A percentile compares a stretch with the other conserved stretches of the same genome.
These are phyloP conservation scores for Myotis brandtii DNA, from an alignment of 2,113 vertebrate genomes.

Conservation along the genomic window DNA sequence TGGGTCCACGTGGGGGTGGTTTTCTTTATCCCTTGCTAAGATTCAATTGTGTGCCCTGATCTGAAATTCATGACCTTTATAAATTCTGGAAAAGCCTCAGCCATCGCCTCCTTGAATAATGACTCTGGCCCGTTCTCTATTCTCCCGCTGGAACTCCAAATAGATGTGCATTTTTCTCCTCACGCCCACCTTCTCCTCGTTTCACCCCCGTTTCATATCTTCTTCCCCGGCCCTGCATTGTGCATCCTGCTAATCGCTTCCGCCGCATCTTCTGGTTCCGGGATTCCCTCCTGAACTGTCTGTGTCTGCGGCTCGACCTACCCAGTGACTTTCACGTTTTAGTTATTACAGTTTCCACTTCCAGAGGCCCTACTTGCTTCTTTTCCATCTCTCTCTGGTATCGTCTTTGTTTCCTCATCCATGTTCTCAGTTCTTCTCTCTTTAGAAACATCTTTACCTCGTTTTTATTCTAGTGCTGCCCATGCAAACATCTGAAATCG, in stretches of 20 bases:
- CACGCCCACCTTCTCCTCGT: not conserved
- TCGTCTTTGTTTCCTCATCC: not conserved
- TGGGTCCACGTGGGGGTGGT: not conserved
- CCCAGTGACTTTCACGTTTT: no score
- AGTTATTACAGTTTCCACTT: not conserved
- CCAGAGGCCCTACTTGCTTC: not conserved
- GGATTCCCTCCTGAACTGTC: not conserved
- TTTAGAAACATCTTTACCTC: not conserved
- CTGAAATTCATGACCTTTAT: not conserved
- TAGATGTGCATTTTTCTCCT: fast-evolving
- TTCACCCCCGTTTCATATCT: fast-evolving
- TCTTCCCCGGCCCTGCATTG: not conserved
- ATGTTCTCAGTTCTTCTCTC: not conserved
- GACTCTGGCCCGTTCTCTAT: fast-evolving
- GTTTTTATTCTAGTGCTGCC: not conserved
- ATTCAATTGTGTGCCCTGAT: not conserved
- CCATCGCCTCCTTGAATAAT: not conserved
- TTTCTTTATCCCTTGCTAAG: not conserved
- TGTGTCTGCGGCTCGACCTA: not conserved
- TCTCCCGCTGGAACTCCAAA: not conserved
- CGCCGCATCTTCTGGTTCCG: not conserved
- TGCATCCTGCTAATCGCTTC: fast-evolving
- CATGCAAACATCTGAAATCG: not conserved
- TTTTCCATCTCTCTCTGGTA: not conserved
- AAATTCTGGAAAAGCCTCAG: not conserved